These are phyloP conservation scores for Channa argus DNA, from an alignment of 2,113 vertebrate genomes.

Conservation along the genomic window DNA sequence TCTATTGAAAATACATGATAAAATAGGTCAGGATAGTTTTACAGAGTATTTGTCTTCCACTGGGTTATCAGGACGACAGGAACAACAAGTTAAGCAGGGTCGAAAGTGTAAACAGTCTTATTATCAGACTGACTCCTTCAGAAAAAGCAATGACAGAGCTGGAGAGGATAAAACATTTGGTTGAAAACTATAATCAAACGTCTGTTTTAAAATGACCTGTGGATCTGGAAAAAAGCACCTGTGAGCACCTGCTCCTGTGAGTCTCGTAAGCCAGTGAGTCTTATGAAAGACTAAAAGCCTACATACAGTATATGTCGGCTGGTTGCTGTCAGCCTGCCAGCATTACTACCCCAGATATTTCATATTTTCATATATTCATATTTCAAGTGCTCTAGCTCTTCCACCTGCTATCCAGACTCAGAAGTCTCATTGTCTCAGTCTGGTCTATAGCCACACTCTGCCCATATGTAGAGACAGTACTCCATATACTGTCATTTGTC, in stretches of 20 bases:
- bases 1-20: slow-evolving; percentile 50
- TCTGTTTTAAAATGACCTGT: too few species aligned
- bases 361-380: too few species aligned
- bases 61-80: too few species aligned
- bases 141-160: neutral
- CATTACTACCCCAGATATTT: slow-evolving; percentile 22
- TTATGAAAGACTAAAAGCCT: neutral
- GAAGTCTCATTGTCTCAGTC: slow-evolving; percentile 11
- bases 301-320: neutral
- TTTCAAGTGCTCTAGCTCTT: slow-evolving; percentile 5
- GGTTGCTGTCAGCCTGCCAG: slow-evolving; percentile 20
- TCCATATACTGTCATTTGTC: slow-evolving; percentile 19
- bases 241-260: too few species aligned
- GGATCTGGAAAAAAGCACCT: too few species aligned
- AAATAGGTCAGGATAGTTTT: slow-evolving; percentile 27
- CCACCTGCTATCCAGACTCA: slow-evolving; percentile 47
- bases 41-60: too few species aligned
- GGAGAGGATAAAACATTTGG: too few species aligned
- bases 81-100: too few species aligned
- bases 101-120: neutral
- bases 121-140: neutral
- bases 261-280: neutral
- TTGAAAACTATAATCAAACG: too few species aligned
- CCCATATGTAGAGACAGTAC: neutral
- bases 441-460: slow-evolving; percentile 18